Conservation (phyloP, 2,113 vertebrate species). For the Lophochroa leadbeateri region DNA sequence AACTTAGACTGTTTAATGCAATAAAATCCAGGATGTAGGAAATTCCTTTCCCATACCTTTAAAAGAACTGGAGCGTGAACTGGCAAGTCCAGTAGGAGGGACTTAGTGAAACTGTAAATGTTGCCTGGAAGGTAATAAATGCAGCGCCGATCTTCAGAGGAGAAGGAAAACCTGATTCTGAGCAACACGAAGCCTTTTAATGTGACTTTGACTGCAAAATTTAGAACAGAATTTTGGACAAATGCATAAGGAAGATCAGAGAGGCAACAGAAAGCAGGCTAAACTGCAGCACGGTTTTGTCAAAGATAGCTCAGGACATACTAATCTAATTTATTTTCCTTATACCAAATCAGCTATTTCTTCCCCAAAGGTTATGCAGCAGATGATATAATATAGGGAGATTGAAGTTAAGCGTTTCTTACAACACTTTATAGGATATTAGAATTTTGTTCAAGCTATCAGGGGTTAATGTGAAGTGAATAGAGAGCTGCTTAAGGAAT, state of each 20-base stretch:
- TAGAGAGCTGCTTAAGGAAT: background rate
- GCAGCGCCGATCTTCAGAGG: background rate
- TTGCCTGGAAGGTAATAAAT: background rate
- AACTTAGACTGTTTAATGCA: background rate
- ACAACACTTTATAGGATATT: background rate
- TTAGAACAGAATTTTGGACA: background rate
- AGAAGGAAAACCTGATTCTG: background rate
- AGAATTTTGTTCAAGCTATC: background rate
- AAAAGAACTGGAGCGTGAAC: background rate
- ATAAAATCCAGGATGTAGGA: background rate
- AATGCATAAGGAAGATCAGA: background rate
- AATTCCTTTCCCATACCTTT: background rate
- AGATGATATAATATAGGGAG: background rate
- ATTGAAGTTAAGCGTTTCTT: background rate
- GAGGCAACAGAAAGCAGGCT: background rate
- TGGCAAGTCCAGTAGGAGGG: background rate
- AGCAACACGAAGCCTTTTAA: background rate
- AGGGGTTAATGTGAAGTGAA: background rate
- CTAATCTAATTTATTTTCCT: background rate
- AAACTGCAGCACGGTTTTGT: background rate
- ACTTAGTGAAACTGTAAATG: background rate
- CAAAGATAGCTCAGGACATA: background rate
- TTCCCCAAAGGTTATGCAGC: background rate
- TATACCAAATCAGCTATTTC: background rate
- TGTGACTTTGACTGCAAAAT: background rate